phyloP scores from a whole-genome alignment of 2,888 invertebrate genomes.

The Plagodis dolabraria region DNA sequence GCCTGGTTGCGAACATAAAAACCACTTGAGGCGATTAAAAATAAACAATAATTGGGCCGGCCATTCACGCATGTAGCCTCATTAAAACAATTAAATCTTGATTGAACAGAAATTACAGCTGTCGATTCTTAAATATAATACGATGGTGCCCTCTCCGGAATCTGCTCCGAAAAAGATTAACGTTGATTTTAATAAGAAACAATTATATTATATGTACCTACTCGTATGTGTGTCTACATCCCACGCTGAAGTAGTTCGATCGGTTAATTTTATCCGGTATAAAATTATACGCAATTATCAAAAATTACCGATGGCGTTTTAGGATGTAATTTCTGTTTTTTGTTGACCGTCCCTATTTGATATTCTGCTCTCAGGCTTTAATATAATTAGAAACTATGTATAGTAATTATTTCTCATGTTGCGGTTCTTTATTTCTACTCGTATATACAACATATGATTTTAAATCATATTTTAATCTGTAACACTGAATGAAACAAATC shows the following conservation, averaged over 20 bases:
- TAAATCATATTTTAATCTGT: no score
- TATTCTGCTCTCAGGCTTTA: constrained; percentile 41
- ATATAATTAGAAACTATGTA: constrained; percentile 32
- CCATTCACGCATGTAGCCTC: constrained; percentile 84
- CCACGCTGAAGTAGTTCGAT: constrained; percentile 78
- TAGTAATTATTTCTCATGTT: constrained; percentile 29
- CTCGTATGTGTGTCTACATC: constrained; percentile 72
- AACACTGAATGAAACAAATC: no score
- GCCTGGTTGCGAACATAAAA: constrained; percentile 82
- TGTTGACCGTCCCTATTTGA: constrained; percentile 46
- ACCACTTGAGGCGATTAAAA: constrained; percentile 84
- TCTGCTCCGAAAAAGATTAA: constrained; percentile 83
- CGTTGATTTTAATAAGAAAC: constrained; percentile 84
- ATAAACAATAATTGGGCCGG: constrained; percentile 85
- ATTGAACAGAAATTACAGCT: constrained; percentile 85
- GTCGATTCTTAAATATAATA: constrained; percentile 84
- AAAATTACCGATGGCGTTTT: constrained; percentile 79
- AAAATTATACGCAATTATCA: constrained; percentile 81
- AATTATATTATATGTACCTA: constrained; percentile 81
- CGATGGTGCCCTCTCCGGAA: constrained; percentile 77
- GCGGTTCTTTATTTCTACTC: not conserved
- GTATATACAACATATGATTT: no score
- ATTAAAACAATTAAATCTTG: constrained; percentile 86
- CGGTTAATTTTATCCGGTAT: constrained; percentile 72
- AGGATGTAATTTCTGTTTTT: constrained; percentile 71